A percentile compares a stretch with the other conserved stretches of the same genome.
Conservation (phyloP, 1,140 invertebrate genomes). For the Goniozus legneri region DNA sequence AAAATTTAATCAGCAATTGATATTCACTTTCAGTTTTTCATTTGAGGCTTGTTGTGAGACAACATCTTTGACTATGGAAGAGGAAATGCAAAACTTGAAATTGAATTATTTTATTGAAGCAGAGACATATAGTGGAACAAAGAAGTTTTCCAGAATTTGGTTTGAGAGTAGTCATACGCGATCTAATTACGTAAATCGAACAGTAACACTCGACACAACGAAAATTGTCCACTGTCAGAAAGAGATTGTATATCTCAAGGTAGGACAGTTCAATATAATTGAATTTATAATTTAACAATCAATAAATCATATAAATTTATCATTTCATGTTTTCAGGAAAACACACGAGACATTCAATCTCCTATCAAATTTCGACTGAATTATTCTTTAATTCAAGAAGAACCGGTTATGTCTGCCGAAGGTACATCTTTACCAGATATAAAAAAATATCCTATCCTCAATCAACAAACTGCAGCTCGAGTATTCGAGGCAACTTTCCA, state of each 20-base stretch:
- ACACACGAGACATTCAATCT: slow-evolving; percentile 79
- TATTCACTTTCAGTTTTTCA: slow-evolving; percentile 64
- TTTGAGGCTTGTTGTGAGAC: slow-evolving; percentile 84
- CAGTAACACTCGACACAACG: slow-evolving; percentile 57
- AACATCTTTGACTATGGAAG: slow-evolving; percentile 60
- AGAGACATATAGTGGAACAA: slow-evolving; percentile 72
- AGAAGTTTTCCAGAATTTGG: slow-evolving; percentile 79
- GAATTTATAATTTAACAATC: slow-evolving; percentile 3
- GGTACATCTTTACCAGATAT: slow-evolving; percentile 67
- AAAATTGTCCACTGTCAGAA: slow-evolving; percentile 62
- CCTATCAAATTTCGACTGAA: slow-evolving; percentile 82
- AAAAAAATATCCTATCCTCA: slow-evolving; percentile 80
- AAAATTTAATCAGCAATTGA: not conserved
- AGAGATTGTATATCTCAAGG: slow-evolving; percentile 77
- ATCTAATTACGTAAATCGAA: slow-evolving; percentile 59
- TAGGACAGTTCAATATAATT: slow-evolving; percentile 25
- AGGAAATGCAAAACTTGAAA: slow-evolving; percentile 54
- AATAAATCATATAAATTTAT: not conserved
- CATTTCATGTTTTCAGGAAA: slow-evolving; percentile 55
- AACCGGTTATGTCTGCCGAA: slow-evolving; percentile 56
- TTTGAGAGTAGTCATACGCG: slow-evolving; percentile 58
- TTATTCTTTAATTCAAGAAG: slow-evolving; percentile 73
- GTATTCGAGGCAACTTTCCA: slow-evolving; percentile 84
- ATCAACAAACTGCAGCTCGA: slow-evolving; percentile 79
- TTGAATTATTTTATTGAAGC: slow-evolving; percentile 79